Conservation (phyloP, 2,797 vertebrate genomes). For the Halcyon badia region DNA sequence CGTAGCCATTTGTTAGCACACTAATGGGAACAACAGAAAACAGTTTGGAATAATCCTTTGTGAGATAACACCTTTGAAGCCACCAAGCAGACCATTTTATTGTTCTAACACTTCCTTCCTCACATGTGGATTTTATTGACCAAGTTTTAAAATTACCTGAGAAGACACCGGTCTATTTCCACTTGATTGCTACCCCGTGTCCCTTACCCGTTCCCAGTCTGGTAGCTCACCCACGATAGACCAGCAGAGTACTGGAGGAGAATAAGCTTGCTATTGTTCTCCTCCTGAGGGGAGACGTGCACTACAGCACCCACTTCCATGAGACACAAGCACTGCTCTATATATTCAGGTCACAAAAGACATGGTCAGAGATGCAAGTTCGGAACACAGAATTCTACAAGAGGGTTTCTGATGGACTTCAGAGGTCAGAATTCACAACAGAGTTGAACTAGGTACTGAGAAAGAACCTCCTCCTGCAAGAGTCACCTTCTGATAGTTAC, state of each 20-base stretch:
- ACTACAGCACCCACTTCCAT: not conserved
- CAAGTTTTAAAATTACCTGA: not conserved
- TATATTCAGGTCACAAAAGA: not conserved
- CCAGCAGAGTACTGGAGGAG: not conserved
- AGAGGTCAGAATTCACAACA: not conserved
- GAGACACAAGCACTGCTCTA: too few relatives aligned
- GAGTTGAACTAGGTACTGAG: not conserved
- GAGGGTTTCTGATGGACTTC: not conserved
- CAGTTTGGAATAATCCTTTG: not conserved
- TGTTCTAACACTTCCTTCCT: not conserved
- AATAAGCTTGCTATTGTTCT: not conserved
- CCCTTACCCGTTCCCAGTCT: not conserved
- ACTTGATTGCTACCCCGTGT: not conserved
- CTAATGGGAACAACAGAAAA: not conserved
- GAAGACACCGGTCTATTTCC: not conserved
- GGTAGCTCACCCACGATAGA: not conserved
- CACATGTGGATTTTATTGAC: accelerated
- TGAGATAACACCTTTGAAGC: not conserved
- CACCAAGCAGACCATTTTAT: not conserved
- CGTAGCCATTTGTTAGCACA: not conserved
- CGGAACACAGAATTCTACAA: not conserved
- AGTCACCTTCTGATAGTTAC: not conserved
- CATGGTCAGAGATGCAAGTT: not conserved
- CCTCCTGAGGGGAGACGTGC: not conserved
- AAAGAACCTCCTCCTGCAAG: not conserved